A percentile compares a stretch with the other conserved stretches of the same genome.
Conservation (phyloP, 2,888 invertebrate species). For the Andrena chrysosceles region DNA sequence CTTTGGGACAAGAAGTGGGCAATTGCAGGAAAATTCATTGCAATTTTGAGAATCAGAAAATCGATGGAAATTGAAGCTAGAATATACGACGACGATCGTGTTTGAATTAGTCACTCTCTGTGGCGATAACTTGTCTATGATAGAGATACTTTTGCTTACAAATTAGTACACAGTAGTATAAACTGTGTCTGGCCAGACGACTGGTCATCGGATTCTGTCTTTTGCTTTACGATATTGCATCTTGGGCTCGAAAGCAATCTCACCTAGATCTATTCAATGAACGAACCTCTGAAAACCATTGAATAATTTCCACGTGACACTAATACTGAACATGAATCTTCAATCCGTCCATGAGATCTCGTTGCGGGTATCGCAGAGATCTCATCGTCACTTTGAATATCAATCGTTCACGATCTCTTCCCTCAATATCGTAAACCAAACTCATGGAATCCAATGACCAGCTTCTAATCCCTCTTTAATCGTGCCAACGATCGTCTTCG, state of each 20-base stretch:
- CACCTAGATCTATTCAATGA: not conserved
- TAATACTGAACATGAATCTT: not conserved
- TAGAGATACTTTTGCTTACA: too few relatives aligned
- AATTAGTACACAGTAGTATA: too few relatives aligned
- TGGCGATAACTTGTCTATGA: too few relatives aligned
- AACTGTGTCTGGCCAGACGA: too few relatives aligned
- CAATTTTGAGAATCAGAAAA: not conserved
- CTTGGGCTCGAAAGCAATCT: not conserved
- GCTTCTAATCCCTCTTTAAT: not conserved
- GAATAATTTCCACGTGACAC: not conserved
- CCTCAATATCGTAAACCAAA: not conserved
- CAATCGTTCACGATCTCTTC: not conserved
- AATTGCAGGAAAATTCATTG: constrained; percentile 36
- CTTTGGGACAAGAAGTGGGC: not conserved
- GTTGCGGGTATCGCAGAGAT: constrained; percentile 73
- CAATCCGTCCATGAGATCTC: constrained; percentile 30
- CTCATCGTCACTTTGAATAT: constrained; percentile 9
- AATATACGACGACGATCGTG: too few relatives aligned
- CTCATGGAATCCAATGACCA: too few relatives aligned
- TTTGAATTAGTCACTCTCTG: too few relatives aligned
- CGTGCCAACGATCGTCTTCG: constrained; percentile 3
- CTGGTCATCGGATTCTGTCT: too few relatives aligned
- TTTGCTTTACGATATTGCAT: not conserved
- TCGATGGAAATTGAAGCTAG: too few relatives aligned
- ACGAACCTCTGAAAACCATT: not conserved